These are phyloP conservation scores for Galagoides demidoff DNA, from an alignment of 2,797 vertebrate species.

Conservation along the genomic window DNA sequence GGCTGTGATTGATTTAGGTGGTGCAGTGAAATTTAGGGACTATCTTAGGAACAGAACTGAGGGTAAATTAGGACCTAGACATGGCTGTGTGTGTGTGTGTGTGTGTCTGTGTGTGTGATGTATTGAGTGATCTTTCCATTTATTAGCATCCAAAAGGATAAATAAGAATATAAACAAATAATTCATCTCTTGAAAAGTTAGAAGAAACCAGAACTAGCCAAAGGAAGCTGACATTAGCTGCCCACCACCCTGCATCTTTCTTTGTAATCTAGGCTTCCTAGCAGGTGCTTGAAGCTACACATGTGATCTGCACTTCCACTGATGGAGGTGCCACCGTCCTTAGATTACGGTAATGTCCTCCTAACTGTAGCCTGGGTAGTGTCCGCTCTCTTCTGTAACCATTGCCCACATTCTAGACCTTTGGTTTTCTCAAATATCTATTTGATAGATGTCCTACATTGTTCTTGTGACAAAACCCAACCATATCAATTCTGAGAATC, in stretches of 20 bases:
- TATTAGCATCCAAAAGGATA: not conserved
- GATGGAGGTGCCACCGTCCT: not conserved
- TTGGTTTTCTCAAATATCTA: not conserved
- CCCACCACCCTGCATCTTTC: accelerated
- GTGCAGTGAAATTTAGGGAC: not conserved
- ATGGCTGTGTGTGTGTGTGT: too few species aligned
- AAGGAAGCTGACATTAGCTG: not conserved
- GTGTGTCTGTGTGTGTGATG: too few species aligned
- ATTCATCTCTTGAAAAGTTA: not conserved
- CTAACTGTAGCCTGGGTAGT: not conserved
- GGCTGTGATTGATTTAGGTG: not conserved
- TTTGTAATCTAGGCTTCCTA: not conserved
- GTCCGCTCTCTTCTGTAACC: not conserved
- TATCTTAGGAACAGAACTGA: not conserved
- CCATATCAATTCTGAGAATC: not conserved
- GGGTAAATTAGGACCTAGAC: not conserved
- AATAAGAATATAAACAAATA: not conserved
- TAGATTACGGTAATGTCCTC: not conserved
- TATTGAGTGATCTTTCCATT: not conserved
- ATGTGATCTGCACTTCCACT: too few species aligned
- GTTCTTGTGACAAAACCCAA: not conserved
- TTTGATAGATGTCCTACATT: not conserved
- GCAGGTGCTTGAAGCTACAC: not conserved
- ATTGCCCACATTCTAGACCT: not conserved
- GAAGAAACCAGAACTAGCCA: not conserved